phyloP scores from a whole-genome alignment of 2,888 invertebrate species.

The Macaria liturata region DNA sequence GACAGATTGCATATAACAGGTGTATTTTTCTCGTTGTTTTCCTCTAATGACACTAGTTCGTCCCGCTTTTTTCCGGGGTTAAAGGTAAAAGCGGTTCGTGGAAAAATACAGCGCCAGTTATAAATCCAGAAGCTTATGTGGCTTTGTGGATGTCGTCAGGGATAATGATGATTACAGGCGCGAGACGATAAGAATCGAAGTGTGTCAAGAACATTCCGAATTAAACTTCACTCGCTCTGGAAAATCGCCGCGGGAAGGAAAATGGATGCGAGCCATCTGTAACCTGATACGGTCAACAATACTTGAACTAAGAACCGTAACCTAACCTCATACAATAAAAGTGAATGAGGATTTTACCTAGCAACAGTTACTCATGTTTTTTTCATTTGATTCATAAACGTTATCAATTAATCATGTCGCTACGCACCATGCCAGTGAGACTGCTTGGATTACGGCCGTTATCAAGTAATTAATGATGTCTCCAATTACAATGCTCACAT shows the following conservation, averaged over 20 bases:
- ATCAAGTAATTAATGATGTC: slow-evolving; percentile 20
- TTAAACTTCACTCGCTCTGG: slow-evolving; percentile 13
- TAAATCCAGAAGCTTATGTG: slow-evolving; percentile 24
- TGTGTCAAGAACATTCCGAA: slow-evolving; percentile 31
- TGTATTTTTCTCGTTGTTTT: too few species aligned
- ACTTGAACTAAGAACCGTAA: too few species aligned
- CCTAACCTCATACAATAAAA: too few species aligned
- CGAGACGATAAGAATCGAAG: slow-evolving; percentile 29
- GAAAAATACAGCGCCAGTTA: slow-evolving; percentile 11
- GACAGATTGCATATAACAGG: slow-evolving; percentile 10
- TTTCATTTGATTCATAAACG: neutral
- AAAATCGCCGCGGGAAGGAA: slow-evolving; percentile 5
- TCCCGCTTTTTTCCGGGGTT: too few species aligned
- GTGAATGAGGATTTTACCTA: neutral
- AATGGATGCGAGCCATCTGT: slow-evolving; percentile 5
- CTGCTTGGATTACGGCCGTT: slow-evolving; percentile 5
- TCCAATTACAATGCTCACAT: slow-evolving; percentile 10
- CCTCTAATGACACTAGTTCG: too few species aligned
- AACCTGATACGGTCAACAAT: neutral
- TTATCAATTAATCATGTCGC: slow-evolving; percentile 16
- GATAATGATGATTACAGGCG: slow-evolving; percentile 29
- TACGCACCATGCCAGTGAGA: slow-evolving; percentile 7
- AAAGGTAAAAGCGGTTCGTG: neutral
- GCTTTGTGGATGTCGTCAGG: slow-evolving; percentile 14
- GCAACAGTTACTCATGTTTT: slow-evolving; percentile 6